Evolutionary conservation across 2,888 invertebrate species (phyloP).

Genomic region (Vandiemenella viatica): DNA sequence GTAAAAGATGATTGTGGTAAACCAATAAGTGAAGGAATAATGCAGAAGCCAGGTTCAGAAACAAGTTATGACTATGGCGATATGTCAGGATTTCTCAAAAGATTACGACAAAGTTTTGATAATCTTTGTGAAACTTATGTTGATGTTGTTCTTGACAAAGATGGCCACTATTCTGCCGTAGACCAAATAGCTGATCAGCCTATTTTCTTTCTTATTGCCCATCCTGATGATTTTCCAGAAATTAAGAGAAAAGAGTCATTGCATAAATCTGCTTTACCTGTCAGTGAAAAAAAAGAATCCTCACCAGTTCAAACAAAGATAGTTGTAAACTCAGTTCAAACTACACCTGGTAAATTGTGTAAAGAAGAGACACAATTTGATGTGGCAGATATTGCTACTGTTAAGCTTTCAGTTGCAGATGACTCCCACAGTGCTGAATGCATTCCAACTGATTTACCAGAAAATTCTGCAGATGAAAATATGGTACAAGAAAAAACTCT

Average conservation of each 20-base stretch:
- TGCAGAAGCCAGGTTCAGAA: conserved; percentile 9
- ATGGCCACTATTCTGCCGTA: conserved; percentile 29
- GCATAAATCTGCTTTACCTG: conserved; percentile 1
- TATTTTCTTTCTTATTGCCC: conserved; percentile 40
- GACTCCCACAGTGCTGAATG: neutral
- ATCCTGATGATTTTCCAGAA: conserved; percentile 37
- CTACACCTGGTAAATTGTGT: too few species aligned
- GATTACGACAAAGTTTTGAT: conserved; percentile 30
- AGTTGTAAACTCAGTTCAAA: neutral
- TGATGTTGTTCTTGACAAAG: conserved; percentile 32
- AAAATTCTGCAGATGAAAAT: conserved; percentile 10
- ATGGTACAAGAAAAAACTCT: conserved; percentile 11
- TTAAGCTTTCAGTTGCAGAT: neutral
- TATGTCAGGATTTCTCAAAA: conserved; percentile 14
- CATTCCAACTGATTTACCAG: neutral
- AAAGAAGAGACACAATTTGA: neutral
- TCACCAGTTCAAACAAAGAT: neutral
- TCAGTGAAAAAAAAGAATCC: conserved; percentile 1
- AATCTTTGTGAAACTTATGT: conserved; percentile 35
- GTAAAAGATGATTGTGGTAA: conserved; percentile 4
- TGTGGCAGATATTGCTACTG: neutral
- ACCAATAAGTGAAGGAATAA: conserved; percentile 12
- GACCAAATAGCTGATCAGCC: conserved; percentile 34
- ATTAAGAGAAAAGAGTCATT: conserved; percentile 24
- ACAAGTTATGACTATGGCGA: conserved; percentile 6